Evolutionary conservation across 2,888 invertebrate genomes (phyloP).

Genomic region (Bedellia somnulentella): DNA sequence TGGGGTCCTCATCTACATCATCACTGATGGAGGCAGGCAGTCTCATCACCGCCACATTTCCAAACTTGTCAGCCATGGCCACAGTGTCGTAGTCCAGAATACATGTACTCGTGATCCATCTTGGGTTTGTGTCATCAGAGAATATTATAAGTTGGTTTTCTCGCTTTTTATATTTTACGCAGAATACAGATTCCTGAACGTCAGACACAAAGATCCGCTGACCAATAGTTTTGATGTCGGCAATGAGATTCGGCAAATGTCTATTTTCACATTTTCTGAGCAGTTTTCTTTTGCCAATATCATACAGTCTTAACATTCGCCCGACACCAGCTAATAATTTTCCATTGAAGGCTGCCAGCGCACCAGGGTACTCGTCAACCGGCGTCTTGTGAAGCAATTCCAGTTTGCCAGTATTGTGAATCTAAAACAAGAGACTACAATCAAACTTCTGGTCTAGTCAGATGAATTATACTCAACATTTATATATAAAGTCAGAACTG

Average conservation of each 20-base stretch:
- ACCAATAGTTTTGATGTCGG: conserved; percentile 91
- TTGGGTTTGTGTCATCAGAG: conserved; percentile 96
- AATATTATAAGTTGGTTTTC: conserved; percentile 98
- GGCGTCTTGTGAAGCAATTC: conserved; percentile 93
- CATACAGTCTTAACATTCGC: conserved; percentile 88
- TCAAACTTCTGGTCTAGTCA: conserved; percentile 4
- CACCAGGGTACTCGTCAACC: conserved; percentile 89
- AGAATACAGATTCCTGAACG: conserved; percentile 95
- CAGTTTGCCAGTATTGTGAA: conserved; percentile 79
- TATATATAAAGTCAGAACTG: conserved; percentile 23
- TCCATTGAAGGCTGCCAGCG: conserved; percentile 90
- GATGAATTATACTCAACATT: too few species aligned
- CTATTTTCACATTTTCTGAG: conserved; percentile 96
- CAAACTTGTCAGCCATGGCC: conserved; percentile 97
- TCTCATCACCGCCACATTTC: conserved; percentile 89
- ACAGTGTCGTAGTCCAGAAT: conserved; percentile 96
- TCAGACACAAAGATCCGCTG: conserved; percentile 94
- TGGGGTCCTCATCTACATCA: conserved; percentile 99
- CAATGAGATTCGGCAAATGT: conserved; percentile 95
- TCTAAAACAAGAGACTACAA: conserved; percentile 22
- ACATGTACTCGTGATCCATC: conserved; percentile 90
- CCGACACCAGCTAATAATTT: conserved; percentile 91
- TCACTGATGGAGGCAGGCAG: conserved; percentile 90
- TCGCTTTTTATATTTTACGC: conserved; percentile 89
- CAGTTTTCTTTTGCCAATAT: conserved; percentile 90